Conservation (phyloP, 2,797 vertebrate species). For the Bufotes viridis region DNA sequence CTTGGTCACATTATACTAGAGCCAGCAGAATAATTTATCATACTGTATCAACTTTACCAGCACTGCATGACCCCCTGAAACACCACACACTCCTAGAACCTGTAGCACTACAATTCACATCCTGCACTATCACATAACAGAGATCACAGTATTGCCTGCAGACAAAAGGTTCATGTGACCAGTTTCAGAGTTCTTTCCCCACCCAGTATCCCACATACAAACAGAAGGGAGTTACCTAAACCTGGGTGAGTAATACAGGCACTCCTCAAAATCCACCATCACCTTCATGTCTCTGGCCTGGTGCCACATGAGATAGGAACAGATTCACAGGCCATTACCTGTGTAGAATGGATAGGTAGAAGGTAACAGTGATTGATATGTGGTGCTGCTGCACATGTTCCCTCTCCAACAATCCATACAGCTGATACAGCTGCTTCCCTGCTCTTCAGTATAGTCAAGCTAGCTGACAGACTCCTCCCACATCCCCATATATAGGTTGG, state of each 20-base stretch:
- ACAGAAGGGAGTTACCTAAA: too few relatives aligned
- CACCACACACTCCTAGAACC: too few relatives aligned
- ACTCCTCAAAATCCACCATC: constrained; percentile 89
- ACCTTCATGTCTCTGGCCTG: constrained; percentile 67
- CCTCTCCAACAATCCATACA: background rate
- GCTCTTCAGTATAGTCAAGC: background rate
- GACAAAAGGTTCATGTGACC: background rate
- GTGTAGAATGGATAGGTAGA: background rate
- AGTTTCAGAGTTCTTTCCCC: background rate
- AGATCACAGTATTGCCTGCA: background rate
- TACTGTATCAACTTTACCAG: too few relatives aligned
- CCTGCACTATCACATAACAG: background rate
- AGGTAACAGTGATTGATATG: constrained; percentile 4
- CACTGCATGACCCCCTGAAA: background rate
- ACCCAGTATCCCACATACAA: background rate
- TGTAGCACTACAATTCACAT: background rate
- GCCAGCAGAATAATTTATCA: background rate
- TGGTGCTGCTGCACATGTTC: constrained; percentile 23
- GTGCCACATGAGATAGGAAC: background rate
- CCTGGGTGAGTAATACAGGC: too few relatives aligned
- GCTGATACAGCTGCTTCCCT: background rate
- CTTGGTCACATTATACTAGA: background rate
- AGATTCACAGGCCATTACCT: background rate
- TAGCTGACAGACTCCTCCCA: too few relatives aligned
- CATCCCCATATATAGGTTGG: too few relatives aligned